Percentiles rank a stretch among this genome's conserved stretches.
These are phyloP conservation scores for Merluccius polli DNA, from an alignment of 2,797 vertebrate species.

Conservation along the genomic window DNA sequence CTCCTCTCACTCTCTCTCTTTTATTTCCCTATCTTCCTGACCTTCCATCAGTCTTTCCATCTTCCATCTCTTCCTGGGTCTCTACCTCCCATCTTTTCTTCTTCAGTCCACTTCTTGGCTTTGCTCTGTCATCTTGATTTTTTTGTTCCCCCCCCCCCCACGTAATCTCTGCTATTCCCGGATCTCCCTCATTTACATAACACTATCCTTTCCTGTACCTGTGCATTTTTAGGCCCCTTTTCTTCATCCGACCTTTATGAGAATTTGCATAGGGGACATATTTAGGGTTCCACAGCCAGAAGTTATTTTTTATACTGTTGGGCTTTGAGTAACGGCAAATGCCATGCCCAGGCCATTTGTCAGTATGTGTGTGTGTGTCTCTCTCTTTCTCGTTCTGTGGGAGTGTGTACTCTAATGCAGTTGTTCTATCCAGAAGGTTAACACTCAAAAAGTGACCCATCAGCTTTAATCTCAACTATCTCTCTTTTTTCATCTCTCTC, in stretches of 20 bases:
- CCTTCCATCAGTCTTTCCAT: conserved; percentile 68
- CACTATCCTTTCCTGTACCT: conserved; percentile 63
- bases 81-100: conserved; percentile 52
- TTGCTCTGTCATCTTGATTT: conserved; percentile 69
- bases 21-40: conserved; percentile 54
- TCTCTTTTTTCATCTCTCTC: conserved; percentile 26
- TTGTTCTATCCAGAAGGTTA: conserved; percentile 17
- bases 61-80: conserved; percentile 54
- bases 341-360: conserved; percentile 67
- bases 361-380: conserved; percentile 55
- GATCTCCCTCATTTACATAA: conserved; percentile 60
- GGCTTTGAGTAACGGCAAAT: conserved; percentile 75
- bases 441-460: conserved; percentile 46
- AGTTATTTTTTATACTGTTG: conserved; percentile 73
- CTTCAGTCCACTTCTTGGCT: conserved; percentile 67
- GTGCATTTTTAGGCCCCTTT: conserved; percentile 55
- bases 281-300: conserved; percentile 70
- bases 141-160: conserved; percentile 36
- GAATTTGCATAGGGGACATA: conserved; percentile 77
- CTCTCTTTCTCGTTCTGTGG: background rate
- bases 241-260: conserved; percentile 74
- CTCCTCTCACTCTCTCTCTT: conserved; percentile 45
- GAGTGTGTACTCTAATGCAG: background rate
- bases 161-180: conserved; percentile 59
- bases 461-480: conserved; percentile 54